Base-by-base conservation (phyloP, 2,113 vertebrate species). In the Aldabrachelys gigantea region DNA sequence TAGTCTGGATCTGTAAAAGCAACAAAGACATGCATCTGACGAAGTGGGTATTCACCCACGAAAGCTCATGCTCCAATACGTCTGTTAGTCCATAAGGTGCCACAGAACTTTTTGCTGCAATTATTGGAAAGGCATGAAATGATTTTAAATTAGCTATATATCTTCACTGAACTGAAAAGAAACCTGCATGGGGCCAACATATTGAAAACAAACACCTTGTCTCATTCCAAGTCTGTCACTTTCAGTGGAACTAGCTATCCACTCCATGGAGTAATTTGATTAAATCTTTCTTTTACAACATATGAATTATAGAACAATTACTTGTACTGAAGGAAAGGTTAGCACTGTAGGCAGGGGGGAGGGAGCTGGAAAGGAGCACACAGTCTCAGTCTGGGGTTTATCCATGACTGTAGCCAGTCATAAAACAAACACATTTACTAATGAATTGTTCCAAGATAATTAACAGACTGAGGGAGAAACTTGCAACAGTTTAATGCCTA, bases 361-460 rank as follows among this genome's bases (percentile, higher is more conserved):
- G 5, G 62, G n/a, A 72, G 72, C 80, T 85, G 87, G 50, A 88
- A 80, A 11, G 5, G 38, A 87, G 75, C 1, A 1, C 1, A 0
- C 1, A 1, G 38, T 31, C n/a, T 83, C 91, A n/a, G 44, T 24
- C 62, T 81, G 50, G 12, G 50, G 35, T 91, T 88, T 92, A 78
- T 56, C 90, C 59, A 8, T 21, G 16, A 25, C 75, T 25, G 24
- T 17, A 85, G 54, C 78, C 86, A 76, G 93, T 49, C 80, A 91
- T 24, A 69, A 85, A 94, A 62, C 49, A 87, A 89, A 57, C 0
- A 5, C 16, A 5, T 49, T 85, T 49, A 29, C 54, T 91, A 85
- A 94, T 92, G 31, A 95, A 95, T 91, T 96, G 87, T 90, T 96
- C 92, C 89, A 91, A 95, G 47, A 93, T 88, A 95, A 96, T 93